Base-by-base conservation (phyloP, 2,113 vertebrate species). In the Castor canadensis region DNA sequence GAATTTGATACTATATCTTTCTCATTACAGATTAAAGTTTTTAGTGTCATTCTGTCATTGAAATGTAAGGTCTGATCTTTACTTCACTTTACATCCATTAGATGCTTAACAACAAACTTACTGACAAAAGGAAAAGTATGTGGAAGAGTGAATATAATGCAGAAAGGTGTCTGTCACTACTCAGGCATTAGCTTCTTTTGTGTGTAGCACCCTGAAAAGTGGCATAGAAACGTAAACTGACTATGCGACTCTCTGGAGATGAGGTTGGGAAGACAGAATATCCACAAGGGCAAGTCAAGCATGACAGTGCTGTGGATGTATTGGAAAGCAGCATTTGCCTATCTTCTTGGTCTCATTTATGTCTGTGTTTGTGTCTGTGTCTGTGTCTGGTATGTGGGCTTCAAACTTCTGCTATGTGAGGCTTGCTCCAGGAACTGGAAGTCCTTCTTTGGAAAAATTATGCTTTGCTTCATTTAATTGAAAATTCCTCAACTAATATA, bases 361-460 rank as follows among this genome's bases (percentile, higher is more conserved):
- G 56, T 88, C 86, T 94, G 80, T 92, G 77, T 95, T 88, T 94
- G 47, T 60, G 91, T 96, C 93, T 96, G 95, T 58, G 43, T 80
- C 58, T 60, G 58, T 60, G 58, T 60, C 58, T 60, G 58, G 58
- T 20, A n/a, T n/a, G n/a, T n/a, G n/a, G n/a, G n/a, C n/a, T n/a
- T n/a, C 28, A 62, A 8, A 60, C 35, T 95, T 81, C 81, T 9
- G 20, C 62, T 40, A n/a, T 52, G 58, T 93, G 35, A n/a, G 40
- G 72, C 76, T 95, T 86, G 58, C 35, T 91, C 83, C 73, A 67
- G 69, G 71, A 97, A 69, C 76, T 89, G 58, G 87, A 97, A 95
- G 45, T 47, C 72, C 80, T 96, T 89, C 92, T 92, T 91, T 72
- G 93, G 83, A 88, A 91, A 92, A 96, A 96, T 95, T 88, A 96